Percentiles rank a stretch among this genome's conserved stretches.
Evolutionary conservation across 2,113 vertebrate genomes (phyloP).

Genomic region (Malurus alboscapulatus): DNA sequence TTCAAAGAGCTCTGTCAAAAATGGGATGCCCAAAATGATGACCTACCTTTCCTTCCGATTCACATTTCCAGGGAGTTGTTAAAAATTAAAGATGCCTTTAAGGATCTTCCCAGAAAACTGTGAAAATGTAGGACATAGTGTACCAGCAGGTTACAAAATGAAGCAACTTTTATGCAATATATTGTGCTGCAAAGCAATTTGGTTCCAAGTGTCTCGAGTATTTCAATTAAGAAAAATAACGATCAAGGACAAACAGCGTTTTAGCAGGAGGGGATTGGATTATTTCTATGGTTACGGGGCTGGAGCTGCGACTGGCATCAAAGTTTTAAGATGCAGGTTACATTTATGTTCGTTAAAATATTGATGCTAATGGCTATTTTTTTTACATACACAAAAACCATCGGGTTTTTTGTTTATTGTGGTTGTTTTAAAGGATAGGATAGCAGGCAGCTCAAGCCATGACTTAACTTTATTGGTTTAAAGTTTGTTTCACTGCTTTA

Average conservation of each 20-base stretch:
- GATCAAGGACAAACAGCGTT: neutral
- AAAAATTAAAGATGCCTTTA: slow-evolving; percentile 60
- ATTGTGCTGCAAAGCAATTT: slow-evolving; percentile 6
- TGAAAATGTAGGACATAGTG: slow-evolving; percentile 35
- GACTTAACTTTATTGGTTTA: rapidly evolving
- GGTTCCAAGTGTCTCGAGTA: neutral
- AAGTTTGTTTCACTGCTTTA: neutral
- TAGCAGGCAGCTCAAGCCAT: neutral
- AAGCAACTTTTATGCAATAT: neutral
- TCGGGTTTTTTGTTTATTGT: neutral
- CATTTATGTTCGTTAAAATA: neutral
- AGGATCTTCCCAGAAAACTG: slow-evolving; percentile 51
- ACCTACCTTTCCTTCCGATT: slow-evolving; percentile 10
- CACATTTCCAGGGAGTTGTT: slow-evolving; percentile 29
- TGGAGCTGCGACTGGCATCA: neutral
- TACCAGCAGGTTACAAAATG: slow-evolving; percentile 32
- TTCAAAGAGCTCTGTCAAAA: slow-evolving; percentile 13
- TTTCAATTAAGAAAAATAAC: slow-evolving; percentile 56
- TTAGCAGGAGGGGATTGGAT: neutral
- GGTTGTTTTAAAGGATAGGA: neutral
- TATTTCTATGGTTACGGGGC: slow-evolving; percentile 40
- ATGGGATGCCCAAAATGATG: neutral
- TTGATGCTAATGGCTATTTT: neutral
- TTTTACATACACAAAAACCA: rapidly evolving
- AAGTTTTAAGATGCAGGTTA: neutral